phyloP scores from a whole-genome alignment of 2,113 vertebrate species.

The Procavia capensis region DNA sequence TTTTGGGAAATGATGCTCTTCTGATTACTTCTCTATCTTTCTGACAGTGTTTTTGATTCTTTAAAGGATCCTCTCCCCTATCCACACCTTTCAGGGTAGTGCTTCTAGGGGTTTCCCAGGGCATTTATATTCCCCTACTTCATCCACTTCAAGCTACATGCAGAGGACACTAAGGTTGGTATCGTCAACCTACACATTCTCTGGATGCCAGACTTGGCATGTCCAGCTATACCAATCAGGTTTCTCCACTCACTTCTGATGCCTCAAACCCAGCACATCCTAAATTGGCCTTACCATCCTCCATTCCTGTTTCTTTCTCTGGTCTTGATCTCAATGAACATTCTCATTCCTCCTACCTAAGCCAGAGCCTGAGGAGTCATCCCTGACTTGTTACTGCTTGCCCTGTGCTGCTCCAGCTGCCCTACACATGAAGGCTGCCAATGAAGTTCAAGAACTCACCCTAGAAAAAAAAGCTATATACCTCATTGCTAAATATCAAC shows the following conservation, averaged over 20 bases:
- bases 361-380: background rate
- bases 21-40: background rate
- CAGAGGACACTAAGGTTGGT: background rate
- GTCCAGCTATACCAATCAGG: fast-evolving
- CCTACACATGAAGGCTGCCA: no score
- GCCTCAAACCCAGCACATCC: background rate
- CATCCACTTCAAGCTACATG: background rate
- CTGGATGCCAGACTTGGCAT: background rate
- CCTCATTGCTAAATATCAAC: no score
- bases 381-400: background rate
- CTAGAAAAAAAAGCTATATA: no score
- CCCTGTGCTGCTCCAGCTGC: background rate
- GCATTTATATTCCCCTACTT: background rate
- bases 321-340: background rate
- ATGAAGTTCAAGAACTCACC: no score
- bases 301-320: background rate
- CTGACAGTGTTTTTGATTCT: background rate
- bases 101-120: background rate
- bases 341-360: background rate
- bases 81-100: background rate
- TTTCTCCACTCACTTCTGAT: background rate
- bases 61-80: background rate
- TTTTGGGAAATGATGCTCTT: background rate
- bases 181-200: background rate
- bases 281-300: fast-evolving